Conservation (phyloP, 1,140 invertebrate genomes). For the Eubasilissa regina region DNA sequence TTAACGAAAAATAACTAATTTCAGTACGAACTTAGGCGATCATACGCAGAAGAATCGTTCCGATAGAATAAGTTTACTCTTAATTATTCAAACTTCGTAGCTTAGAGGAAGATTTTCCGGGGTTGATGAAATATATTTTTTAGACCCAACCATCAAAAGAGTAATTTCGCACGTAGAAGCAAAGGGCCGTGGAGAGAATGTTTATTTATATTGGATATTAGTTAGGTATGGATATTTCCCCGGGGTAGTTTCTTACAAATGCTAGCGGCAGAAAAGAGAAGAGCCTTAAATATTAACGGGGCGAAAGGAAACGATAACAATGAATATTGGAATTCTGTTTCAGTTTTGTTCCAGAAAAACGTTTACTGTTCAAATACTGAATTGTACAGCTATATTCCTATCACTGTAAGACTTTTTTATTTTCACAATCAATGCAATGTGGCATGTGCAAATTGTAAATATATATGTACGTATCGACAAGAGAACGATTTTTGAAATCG, state of each 20-base stretch:
- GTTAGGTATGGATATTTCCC: conserved; percentile 38
- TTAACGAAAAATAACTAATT: not conserved
- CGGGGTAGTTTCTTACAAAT: conserved; percentile 12
- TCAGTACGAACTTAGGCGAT: conserved; percentile 5
- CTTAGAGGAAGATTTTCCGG: not conserved
- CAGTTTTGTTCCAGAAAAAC: conserved; percentile 22
- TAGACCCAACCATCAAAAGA: conserved; percentile 3
- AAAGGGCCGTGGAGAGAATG: not conserved
- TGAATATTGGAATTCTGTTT: conserved; percentile 39
- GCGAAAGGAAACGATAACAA: conserved; percentile 37
- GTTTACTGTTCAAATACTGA: conserved; percentile 5
- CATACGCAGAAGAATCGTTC: not conserved
- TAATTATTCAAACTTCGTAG: conserved; percentile 19
- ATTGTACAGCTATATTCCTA: no score
- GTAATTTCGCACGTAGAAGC: conserved; percentile 7
- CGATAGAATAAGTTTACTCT: conserved; percentile 5
- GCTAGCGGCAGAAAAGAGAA: not conserved
- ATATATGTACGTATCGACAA: no score
- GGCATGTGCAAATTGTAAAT: no score
- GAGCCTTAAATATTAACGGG: conserved; percentile 36
- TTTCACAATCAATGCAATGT: no score
- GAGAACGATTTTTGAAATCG: no score
- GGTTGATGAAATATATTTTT: not conserved
- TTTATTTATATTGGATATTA: conserved; percentile 36
- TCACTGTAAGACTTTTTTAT: no score